A percentile compares a stretch with the other conserved stretches of the same genome.
Evolutionary conservation across 2,888 invertebrate genomes (phyloP).

Genomic region (Biston stratarius): DNA sequence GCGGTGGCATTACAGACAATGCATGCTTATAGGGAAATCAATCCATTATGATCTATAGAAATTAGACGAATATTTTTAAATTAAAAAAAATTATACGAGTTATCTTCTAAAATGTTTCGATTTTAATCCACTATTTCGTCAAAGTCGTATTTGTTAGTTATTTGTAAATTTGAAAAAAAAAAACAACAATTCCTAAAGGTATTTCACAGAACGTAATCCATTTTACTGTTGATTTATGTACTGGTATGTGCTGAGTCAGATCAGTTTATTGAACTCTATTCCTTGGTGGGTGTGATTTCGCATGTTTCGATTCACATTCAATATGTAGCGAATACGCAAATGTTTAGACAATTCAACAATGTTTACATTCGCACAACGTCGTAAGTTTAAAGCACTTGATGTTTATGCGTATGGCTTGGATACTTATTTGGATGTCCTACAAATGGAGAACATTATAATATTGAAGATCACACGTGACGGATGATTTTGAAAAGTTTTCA

Average conservation of each 20-base stretch:
- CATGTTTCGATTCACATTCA: slow-evolving; percentile 25
- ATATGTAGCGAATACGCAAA: slow-evolving; percentile 56
- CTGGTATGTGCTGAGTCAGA: neutral
- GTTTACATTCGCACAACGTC: slow-evolving; percentile 74
- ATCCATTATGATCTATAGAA: too few relatives aligned
- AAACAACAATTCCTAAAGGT: too few relatives aligned
- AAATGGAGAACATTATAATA: neutral
- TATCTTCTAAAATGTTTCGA: too few relatives aligned
- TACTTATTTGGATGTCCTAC: slow-evolving; percentile 18
- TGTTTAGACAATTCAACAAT: slow-evolving; percentile 71
- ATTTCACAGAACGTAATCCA: too few relatives aligned
- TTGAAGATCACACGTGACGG: neutral
- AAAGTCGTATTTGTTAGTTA: too few relatives aligned
- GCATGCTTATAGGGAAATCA: too few relatives aligned
- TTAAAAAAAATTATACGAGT: too few relatives aligned
- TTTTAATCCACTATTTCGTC: too few relatives aligned
- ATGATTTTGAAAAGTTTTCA: neutral
- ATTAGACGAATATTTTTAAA: too few relatives aligned
- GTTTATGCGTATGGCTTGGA: slow-evolving; percentile 33
- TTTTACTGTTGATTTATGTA: too few relatives aligned
- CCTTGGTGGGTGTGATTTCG: slow-evolving; percentile 2
- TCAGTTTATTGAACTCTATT: slow-evolving; percentile 12
- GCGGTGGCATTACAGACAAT: too few relatives aligned
- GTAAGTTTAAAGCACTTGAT: slow-evolving; percentile 41
- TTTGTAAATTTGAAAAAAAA: too few relatives aligned